A percentile compares a stretch with the other conserved stretches of the same genome.
phyloP scores from a whole-genome alignment of 2,797 vertebrate species.

The Dendrocincla fuliginosa region DNA sequence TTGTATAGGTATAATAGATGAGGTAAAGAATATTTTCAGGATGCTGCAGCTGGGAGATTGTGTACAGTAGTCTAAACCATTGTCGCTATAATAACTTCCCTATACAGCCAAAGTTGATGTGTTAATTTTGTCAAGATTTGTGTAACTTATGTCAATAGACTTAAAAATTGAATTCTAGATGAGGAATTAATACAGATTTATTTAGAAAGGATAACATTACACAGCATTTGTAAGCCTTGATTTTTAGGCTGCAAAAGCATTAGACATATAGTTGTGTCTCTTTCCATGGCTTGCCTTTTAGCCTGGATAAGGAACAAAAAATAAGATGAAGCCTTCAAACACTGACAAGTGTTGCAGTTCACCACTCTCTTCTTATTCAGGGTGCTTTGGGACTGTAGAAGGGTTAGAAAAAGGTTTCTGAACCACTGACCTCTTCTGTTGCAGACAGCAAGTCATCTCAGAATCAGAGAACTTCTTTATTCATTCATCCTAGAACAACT shows the following conservation, averaged over 20 bases:
- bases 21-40: background rate
- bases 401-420: background rate
- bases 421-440: background rate
- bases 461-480: background rate
- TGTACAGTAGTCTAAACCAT: background rate
- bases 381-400: background rate
- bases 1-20: background rate
- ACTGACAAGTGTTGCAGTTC: background rate
- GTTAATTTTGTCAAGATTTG: background rate
- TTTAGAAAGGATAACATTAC: background rate
- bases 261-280: background rate
- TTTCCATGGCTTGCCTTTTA: background rate
- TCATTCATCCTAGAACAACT: background rate
- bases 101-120: background rate
- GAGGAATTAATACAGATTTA: background rate
- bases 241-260: background rate
- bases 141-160: background rate
- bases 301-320: background rate
- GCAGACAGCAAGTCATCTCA: background rate
- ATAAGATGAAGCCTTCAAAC: background rate
- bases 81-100: background rate
- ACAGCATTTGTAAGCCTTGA: rapidly evolving
- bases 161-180: background rate
- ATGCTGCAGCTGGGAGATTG: background rate
- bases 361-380: background rate